Evolutionary conservation across 1,140 invertebrate genomes (phyloP).

Genomic region (Sesamia nonagrioides): DNA sequence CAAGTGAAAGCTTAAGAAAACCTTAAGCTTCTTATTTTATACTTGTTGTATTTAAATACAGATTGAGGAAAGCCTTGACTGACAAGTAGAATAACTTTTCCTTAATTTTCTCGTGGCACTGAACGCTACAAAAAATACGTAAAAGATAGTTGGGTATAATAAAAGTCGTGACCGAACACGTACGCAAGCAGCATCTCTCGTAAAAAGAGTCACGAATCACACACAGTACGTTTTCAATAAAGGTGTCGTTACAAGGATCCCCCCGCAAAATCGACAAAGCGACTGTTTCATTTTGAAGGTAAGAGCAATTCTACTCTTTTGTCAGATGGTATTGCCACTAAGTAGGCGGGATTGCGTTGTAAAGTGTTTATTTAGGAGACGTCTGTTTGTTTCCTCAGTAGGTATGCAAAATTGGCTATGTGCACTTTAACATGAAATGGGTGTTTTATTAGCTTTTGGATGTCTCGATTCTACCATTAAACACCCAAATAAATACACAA

Average conservation of each 20-base stretch:
- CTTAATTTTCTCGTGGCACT: slow-evolving; percentile 40
- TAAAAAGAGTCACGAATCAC: slow-evolving; percentile 58
- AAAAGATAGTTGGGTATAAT: slow-evolving; percentile 34
- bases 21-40: slow-evolving; percentile 43
- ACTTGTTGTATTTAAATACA: slow-evolving; percentile 41
- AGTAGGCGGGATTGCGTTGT: slow-evolving; percentile 67
- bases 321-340: slow-evolving; percentile 73
- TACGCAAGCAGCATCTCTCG: slow-evolving; percentile 44
- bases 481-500: neutral
- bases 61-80: slow-evolving; percentile 26
- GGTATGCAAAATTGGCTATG: slow-evolving; percentile 34
- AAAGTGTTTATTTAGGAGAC: slow-evolving; percentile 49
- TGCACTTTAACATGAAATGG: slow-evolving; percentile 12
- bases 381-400: slow-evolving; percentile 30
- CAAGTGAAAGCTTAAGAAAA: slow-evolving; percentile 50
- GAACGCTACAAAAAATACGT: slow-evolving; percentile 25
- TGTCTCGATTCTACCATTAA: neutral
- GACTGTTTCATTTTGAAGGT: slow-evolving; percentile 77
- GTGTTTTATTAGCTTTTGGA: slow-evolving; percentile 21
- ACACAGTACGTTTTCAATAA: slow-evolving; percentile 66
- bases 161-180: slow-evolving; percentile 47
- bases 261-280: slow-evolving; percentile 71
- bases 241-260: slow-evolving; percentile 68
- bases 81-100: slow-evolving; percentile 29
- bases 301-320: slow-evolving; percentile 77